Percentiles rank a stretch among this genome's conserved stretches.
These are phyloP conservation scores for Heliocidaris tuberculata DNA, from an alignment of 35 echinoderm and acorn worm genomes.

Conservation along the genomic window DNA sequence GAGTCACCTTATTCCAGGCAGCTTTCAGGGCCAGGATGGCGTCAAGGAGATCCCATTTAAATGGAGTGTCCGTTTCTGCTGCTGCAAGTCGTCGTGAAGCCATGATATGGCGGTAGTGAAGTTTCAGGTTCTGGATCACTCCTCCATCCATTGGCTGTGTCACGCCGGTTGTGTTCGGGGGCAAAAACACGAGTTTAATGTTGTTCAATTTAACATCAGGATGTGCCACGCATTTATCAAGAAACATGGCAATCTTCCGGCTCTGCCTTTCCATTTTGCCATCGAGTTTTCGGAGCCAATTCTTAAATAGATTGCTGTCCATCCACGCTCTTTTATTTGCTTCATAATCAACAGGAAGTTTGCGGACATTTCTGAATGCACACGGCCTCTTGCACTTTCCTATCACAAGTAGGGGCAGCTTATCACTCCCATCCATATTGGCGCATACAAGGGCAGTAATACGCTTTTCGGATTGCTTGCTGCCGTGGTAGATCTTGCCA, in stretches of 20 bases:
- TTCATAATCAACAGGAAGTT: slow-evolving; percentile 44
- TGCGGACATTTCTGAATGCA: slow-evolving; percentile 56
- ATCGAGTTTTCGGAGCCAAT: slow-evolving; percentile 50
- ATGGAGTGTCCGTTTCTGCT: neutral
- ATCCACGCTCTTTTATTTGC: slow-evolving; percentile 62
- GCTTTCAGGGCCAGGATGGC: slow-evolving; percentile 44
- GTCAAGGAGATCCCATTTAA: slow-evolving; percentile 54
- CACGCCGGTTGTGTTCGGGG: slow-evolving; percentile 51
- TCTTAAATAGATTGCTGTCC: slow-evolving; percentile 27
- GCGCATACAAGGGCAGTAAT: slow-evolving; percentile 37
- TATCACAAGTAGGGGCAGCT: slow-evolving; percentile 50
- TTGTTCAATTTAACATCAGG: neutral
- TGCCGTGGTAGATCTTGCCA: neutral
- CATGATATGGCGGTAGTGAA: slow-evolving; percentile 48
- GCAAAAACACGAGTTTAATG: slow-evolving; percentile 46
- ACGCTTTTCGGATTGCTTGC: neutral
- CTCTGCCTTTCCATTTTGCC: neutral
- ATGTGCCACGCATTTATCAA: neutral
- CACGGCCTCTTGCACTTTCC: slow-evolving; percentile 49
- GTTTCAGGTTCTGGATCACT: neutral
- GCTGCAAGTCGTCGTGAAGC: slow-evolving; percentile 15
- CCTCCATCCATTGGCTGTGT: slow-evolving; percentile 61
- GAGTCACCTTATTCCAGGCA: slow-evolving; percentile 47
- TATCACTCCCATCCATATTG: slow-evolving; percentile 35
- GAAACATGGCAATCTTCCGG: slow-evolving; percentile 12